These are phyloP conservation scores for Eutrigla gurnardus DNA, from an alignment of 2,797 vertebrate genomes.

Conservation along the genomic window DNA sequence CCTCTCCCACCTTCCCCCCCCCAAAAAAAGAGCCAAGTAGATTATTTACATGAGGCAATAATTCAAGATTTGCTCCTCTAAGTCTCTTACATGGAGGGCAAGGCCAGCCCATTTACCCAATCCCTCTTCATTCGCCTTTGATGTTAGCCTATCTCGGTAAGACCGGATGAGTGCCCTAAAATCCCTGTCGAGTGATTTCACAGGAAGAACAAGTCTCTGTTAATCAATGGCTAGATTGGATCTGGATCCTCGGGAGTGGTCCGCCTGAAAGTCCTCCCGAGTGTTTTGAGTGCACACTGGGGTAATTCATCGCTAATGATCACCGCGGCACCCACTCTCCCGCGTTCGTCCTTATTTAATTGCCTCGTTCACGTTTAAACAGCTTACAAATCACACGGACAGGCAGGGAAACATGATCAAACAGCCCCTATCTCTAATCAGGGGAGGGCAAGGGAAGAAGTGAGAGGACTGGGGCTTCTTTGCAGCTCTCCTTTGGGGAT, in stretches of 20 bases:
- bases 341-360: conserved; percentile 78
- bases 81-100: conserved; percentile 75
- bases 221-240: conserved; percentile 86
- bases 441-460: conserved; percentile 60
- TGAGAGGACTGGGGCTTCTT: conserved; percentile 57
- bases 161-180: conserved; percentile 82
- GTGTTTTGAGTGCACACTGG: conserved; percentile 77
- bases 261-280: conserved; percentile 76
- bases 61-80: conserved; percentile 81
- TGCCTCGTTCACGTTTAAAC: conserved; percentile 82
- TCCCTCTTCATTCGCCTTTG: conserved; percentile 81
- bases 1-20: conserved; percentile 52
- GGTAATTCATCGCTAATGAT: conserved; percentile 85
- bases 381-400: conserved; percentile 83
- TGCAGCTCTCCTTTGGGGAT: conserved; percentile 68
- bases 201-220: conserved; percentile 83
- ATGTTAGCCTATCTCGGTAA: conserved; percentile 82
- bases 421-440: conserved; percentile 72
- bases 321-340: conserved; percentile 73
- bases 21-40: conserved; percentile 61
- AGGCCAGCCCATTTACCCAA: conserved; percentile 77
- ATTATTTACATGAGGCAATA: conserved; percentile 84
- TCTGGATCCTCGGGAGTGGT: conserved; percentile 78
- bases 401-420: conserved; percentile 80
- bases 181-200: conserved; percentile 82